Evolutionary conservation across 1,140 invertebrate species (phyloP).

Genomic region (Diachasmimorpha longicaudata): DNA sequence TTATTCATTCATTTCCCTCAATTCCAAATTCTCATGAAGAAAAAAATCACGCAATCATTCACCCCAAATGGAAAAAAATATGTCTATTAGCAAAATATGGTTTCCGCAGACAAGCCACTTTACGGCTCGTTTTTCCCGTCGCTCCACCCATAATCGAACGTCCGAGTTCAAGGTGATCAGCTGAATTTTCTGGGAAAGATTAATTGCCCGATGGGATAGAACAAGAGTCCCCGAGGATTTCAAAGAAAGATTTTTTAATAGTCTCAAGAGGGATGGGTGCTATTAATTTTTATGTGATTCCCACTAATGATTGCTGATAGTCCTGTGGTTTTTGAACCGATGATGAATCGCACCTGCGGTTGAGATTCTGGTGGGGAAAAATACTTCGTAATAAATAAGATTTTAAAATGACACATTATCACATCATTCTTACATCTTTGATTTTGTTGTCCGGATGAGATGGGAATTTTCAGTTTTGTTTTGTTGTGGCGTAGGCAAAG

Average conservation of each 20-base stretch:
- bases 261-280: neutral
- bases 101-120: neutral
- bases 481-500: neutral
- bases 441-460: neutral
- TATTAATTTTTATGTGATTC: slow-evolving; percentile 1
- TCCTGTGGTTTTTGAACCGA: neutral
- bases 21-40: too few species aligned
- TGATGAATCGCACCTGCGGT: neutral
- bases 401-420: slow-evolving; percentile 5
- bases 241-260: neutral
- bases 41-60: too few species aligned
- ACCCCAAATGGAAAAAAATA: too few species aligned
- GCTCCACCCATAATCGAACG: neutral
- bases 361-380: neutral
- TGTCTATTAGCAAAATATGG: too few species aligned
- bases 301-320: neutral
- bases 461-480: neutral
- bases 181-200: neutral
- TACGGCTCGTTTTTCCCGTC: neutral
- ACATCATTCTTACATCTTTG: neutral
- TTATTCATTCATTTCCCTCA: too few species aligned
- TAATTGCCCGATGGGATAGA: neutral
- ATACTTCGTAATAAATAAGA: slow-evolving; percentile 2
- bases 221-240: neutral
- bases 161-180: neutral